phyloP scores from a whole-genome alignment of 2,797 vertebrate species.

The Malacoraja senta region DNA sequence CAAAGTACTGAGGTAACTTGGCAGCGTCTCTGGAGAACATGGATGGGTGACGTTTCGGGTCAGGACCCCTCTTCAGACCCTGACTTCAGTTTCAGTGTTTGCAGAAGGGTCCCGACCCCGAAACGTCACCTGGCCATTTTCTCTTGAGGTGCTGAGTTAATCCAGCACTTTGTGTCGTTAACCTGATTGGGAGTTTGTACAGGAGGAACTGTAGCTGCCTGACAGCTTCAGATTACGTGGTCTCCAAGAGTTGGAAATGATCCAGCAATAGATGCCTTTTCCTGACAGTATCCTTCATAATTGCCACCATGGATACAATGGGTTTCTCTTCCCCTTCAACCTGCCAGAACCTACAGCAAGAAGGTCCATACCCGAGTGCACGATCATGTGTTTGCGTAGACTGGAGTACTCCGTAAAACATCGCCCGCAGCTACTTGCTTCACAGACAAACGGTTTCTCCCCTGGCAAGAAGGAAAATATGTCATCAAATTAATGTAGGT shows the following conservation, averaged over 20 bases:
- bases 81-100: too few species aligned
- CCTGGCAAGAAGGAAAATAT: constrained; percentile 57
- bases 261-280: too few species aligned
- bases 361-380: constrained; percentile 81
- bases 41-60: too few species aligned
- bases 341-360: not conserved
- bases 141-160: too few species aligned
- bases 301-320: not conserved
- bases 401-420: constrained; percentile 97
- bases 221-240: not conserved
- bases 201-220: not conserved
- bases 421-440: constrained; percentile 88
- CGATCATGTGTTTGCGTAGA: constrained; percentile 93
- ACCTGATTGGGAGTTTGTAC: too few species aligned
- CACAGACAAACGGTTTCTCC: constrained; percentile 93
- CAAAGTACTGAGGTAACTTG: too few species aligned
- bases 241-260: not conserved
- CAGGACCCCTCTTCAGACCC: too few species aligned
- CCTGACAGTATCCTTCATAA: not conserved
- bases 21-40: too few species aligned
- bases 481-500: not conserved
- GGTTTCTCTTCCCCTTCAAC: not conserved
- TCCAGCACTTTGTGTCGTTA: too few species aligned
- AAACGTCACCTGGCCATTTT: too few species aligned
- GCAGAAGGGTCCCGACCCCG: too few species aligned